Percentiles rank a stretch among this genome's conserved stretches.
Evolutionary conservation across 2,113 vertebrate species (phyloP).

Genomic region (Grantiella picta): DNA sequence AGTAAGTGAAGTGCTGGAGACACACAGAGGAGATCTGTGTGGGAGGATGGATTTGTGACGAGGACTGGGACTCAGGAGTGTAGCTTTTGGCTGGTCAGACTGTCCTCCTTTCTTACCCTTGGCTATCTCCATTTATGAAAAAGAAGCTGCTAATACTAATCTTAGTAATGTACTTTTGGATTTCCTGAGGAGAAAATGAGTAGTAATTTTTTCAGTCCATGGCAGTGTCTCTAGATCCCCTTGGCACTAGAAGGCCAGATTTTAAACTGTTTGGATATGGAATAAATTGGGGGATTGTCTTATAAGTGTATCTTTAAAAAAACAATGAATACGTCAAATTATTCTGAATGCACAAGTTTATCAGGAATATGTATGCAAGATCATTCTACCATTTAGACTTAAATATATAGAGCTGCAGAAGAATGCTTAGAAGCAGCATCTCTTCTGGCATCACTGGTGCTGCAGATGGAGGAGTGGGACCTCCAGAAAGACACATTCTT

Average conservation of each 20-base stretch:
- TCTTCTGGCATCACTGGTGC: neutral
- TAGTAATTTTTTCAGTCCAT: neutral
- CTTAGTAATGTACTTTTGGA: neutral
- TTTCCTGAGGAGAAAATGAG: neutral
- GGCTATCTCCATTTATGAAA: neutral
- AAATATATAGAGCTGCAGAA: neutral
- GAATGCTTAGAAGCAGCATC: neutral
- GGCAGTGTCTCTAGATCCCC: neutral
- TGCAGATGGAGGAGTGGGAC: neutral
- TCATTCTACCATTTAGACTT: neutral
- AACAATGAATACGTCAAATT: neutral
- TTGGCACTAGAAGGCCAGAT: neutral
- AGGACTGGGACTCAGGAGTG: neutral
- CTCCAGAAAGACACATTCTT: fast-evolving
- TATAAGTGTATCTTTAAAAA: neutral
- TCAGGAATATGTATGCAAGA: neutral
- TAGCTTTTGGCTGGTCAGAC: neutral
- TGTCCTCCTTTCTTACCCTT: neutral
- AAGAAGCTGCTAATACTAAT: neutral
- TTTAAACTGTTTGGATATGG: neutral
- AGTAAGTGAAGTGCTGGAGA: neutral
- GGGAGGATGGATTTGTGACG: neutral
- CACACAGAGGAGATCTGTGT: neutral
- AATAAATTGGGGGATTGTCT: neutral
- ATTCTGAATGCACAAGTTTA: neutral